A percentile compares a stretch with the other conserved stretches of the same genome.
Evolutionary conservation across 1,140 invertebrate genomes (phyloP).

Genomic region (Homalodisca vitripennis): DNA sequence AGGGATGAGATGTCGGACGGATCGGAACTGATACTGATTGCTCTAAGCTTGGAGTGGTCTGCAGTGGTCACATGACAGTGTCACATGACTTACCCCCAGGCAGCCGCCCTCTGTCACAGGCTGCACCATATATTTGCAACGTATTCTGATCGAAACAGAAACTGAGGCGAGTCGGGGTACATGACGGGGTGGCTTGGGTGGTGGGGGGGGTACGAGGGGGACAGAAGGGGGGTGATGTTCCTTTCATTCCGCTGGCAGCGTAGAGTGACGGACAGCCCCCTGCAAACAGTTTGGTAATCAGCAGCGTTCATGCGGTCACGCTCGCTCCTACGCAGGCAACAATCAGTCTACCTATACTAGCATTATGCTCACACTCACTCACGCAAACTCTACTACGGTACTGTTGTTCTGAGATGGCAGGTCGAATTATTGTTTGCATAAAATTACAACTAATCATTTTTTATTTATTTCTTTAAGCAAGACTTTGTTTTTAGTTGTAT

Average conservation of each 20-base stretch:
- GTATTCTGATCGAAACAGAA: slow-evolving; percentile 57
- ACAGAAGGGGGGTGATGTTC: slow-evolving; percentile 52
- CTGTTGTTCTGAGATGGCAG: too few species aligned
- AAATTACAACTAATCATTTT: too few species aligned
- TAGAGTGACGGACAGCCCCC: slow-evolving; percentile 33
- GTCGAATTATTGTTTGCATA: too few species aligned
- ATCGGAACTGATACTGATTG: neutral
- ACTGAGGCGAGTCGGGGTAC: slow-evolving; percentile 55
- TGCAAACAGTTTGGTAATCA: slow-evolving; percentile 19
- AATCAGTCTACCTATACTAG: neutral
- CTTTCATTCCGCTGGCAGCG: slow-evolving; percentile 36
- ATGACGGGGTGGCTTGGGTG: slow-evolving; percentile 51
- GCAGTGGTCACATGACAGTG: slow-evolving; percentile 33
- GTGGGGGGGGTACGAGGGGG: slow-evolving; percentile 51
- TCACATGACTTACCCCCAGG: slow-evolving; percentile 58
- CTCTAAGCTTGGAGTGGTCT: slow-evolving; percentile 27
- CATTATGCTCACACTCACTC: neutral
- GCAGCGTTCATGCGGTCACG: slow-evolving; percentile 6
- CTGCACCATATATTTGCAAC: slow-evolving; percentile 49
- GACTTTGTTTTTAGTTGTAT: too few species aligned
- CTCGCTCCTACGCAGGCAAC: neutral
- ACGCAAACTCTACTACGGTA: too few species aligned
- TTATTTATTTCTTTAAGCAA: too few species aligned
- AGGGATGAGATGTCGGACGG: too few species aligned
- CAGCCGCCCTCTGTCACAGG: slow-evolving; percentile 53